phyloP scores from a whole-genome alignment of 2,888 invertebrate species.

The Oligia strigilis region DNA sequence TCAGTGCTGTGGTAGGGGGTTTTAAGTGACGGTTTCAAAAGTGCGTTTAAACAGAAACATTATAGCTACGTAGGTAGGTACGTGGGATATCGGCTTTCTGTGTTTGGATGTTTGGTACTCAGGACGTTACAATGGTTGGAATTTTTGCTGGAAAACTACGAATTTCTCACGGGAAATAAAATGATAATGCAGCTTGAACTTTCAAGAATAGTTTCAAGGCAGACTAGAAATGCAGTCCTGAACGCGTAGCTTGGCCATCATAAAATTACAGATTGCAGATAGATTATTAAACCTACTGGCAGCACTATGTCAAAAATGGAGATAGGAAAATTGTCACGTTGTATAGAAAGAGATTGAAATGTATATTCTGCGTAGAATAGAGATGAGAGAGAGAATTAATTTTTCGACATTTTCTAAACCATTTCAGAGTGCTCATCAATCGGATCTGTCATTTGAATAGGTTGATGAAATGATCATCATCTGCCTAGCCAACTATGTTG shows the following conservation, averaged over 20 bases:
- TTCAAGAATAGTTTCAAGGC: neutral
- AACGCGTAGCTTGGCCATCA: no score
- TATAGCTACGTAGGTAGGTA: neutral
- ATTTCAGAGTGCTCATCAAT: neutral
- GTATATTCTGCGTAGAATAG: neutral
- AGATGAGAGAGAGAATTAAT: neutral
- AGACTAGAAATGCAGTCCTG: neutral
- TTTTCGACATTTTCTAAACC: neutral
- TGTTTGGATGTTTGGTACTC: neutral
- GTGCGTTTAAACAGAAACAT: neutral
- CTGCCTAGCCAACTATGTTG: no score
- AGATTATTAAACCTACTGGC: no score
- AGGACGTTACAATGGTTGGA: no score
- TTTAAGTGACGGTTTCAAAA: conserved; percentile 1
- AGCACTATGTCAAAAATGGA: no score
- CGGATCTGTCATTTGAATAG: neutral
- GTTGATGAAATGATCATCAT: no score
- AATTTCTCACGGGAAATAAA: neutral
- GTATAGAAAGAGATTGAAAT: neutral
- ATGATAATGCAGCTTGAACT: neutral
- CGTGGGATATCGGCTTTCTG: neutral
- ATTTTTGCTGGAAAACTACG: neutral
- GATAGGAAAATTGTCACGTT: no score
- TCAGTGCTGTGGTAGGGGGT: conserved; percentile 26
- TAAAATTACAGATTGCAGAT: no score